A percentile compares a stretch with the other conserved stretches of the same genome.
Evolutionary conservation across 2,888 invertebrate genomes (phyloP).

Genomic region (Scaptomyza cyrtandrae): DNA sequence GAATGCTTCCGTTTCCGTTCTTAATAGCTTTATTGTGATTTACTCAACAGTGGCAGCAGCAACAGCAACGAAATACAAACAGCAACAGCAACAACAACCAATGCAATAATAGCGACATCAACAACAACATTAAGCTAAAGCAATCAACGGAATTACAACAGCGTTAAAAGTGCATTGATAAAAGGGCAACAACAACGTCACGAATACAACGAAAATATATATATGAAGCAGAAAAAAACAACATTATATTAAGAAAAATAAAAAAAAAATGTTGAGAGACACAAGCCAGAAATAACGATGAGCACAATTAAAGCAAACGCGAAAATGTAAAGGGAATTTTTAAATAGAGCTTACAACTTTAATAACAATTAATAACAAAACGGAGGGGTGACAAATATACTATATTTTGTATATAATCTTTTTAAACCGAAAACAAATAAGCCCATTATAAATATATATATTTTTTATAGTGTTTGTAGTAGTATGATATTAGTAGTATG

Average conservation of each 20-base stretch:
- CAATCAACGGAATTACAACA: slow-evolving; percentile 78
- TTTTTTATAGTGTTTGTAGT: too few species aligned
- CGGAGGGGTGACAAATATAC: slow-evolving; percentile 3
- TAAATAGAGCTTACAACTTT: slow-evolving; percentile 25
- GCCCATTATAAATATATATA: background rate
- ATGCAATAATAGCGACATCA: slow-evolving; percentile 15
- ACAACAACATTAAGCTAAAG: slow-evolving; percentile 52
- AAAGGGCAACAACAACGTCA: slow-evolving; percentile 46
- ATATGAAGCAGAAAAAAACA: background rate
- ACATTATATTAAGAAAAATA: background rate
- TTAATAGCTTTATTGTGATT: slow-evolving; percentile 81
- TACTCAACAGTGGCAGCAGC: slow-evolving; percentile 65
- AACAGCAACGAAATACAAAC: background rate
- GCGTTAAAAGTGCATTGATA: slow-evolving; percentile 75
- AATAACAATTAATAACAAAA: background rate
- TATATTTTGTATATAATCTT: slow-evolving; percentile 11
- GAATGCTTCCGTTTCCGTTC: slow-evolving; percentile 83
- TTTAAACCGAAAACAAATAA: background rate
- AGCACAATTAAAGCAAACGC: slow-evolving; percentile 56
- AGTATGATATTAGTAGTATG: too few species aligned
- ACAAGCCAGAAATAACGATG: slow-evolving; percentile 62
- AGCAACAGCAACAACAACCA: slow-evolving; percentile 8
- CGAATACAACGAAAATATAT: slow-evolving; percentile 7
- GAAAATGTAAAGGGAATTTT: slow-evolving; percentile 49
- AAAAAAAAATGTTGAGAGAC: slow-evolving; percentile 35